Base-by-base conservation (phyloP, 2,888 invertebrate species). In the Cylindroiulus punctatus region DNA sequence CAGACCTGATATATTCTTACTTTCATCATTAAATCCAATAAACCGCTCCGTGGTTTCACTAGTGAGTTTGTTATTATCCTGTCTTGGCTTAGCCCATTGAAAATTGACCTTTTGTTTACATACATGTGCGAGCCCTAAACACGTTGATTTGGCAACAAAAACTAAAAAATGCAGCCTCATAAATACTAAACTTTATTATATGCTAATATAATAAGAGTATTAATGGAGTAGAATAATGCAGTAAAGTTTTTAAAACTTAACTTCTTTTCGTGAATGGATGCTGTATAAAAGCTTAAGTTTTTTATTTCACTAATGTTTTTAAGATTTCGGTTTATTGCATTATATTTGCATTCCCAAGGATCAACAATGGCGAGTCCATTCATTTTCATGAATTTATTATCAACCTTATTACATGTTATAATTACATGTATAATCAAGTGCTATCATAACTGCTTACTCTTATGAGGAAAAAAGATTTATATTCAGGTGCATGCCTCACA, bases 391-490 rank as follows among this genome's bases (percentile, higher is more conserved):
- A 57, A 57, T 57, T 57, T 57, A 57, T 57, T 57, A 57, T n/a
- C 57, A 57, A 57, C 57, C 7, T 22, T 57, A 57, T 57, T n/a
- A n/a, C n/a, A n/a, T n/a, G n/a, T 57, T 57, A 57, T 57, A 57
- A 57, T 57, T 57, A n/a, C n/a, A n/a, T n/a, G n/a, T n/a, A 57
- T 57, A 57, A 57, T 57, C 57, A 57, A 57, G 57, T 57, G 57
- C 57, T 57, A 57, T 57, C 57, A 57, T 22, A 57, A 57, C 57
- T 57, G 57, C 22, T 22, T 57, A 7, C 57, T 57, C 7, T 57
- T 22, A 57, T 57, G 22, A 57, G 57, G 19, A 57, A 57, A 57
- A 22, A 57, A 22, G n/a, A 57, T 57, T 57, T 57, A 22, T 57
- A 57, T 57, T 57, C 17, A 57, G 22, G 57, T 8, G 10, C 57